Evolutionary conservation across 2,113 vertebrate genomes (phyloP).

Genomic region (Corythornis cristatus): DNA sequence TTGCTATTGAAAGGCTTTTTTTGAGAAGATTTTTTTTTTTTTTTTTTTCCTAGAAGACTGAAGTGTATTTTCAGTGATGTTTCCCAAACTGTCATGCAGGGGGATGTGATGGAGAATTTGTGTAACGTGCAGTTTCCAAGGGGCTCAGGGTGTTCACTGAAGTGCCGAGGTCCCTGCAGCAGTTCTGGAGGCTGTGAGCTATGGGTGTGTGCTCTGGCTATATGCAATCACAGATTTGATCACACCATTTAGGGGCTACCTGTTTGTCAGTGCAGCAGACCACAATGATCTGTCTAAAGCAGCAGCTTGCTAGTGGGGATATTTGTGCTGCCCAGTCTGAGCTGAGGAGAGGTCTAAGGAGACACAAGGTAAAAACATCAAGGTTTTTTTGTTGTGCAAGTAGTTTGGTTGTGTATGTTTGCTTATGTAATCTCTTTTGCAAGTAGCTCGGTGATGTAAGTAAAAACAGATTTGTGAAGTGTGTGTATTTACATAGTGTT

Average conservation of each 20-base stretch:
- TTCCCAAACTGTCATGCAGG: not conserved
- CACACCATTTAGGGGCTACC: not conserved
- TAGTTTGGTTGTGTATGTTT: not conserved
- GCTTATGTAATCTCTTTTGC: not conserved
- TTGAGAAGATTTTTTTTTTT: not conserved
- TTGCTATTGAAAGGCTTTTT: not conserved
- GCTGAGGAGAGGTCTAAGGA: not conserved
- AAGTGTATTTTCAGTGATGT: not conserved
- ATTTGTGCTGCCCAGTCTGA: not conserved
- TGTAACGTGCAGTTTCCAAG: accelerated
- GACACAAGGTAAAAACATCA: not conserved
- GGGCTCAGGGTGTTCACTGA: not conserved
- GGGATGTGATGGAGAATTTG: not conserved
- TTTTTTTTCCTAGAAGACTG: not conserved
- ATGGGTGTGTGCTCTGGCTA: not conserved
- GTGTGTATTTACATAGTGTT: not conserved
- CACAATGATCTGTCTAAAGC: not conserved
- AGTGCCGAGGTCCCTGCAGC: not conserved
- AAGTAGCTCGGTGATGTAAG: not conserved
- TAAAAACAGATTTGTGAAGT: not conserved
- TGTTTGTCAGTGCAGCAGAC: not conserved
- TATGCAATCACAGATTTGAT: not conserved
- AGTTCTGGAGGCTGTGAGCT: not conserved
- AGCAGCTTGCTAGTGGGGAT: not conserved
- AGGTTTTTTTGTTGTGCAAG: not conserved